phyloP scores from a whole-genome alignment of 2,888 invertebrate species.

The Tillus elongatus region DNA sequence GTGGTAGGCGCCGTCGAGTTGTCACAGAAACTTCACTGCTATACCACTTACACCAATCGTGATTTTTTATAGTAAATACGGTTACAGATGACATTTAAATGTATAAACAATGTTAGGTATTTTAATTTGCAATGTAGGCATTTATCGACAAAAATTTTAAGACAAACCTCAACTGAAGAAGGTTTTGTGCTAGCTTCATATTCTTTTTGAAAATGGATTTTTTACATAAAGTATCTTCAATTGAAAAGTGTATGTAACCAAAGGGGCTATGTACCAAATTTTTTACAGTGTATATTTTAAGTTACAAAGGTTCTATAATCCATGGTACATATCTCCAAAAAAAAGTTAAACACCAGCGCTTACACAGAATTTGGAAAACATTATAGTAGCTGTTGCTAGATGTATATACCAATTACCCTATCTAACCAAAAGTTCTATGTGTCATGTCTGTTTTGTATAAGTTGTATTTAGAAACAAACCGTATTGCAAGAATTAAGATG shows the following conservation, averaged over 20 bases:
- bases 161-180: too few relatives aligned
- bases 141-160: too few relatives aligned
- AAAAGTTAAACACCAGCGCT: not conserved
- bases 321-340: not conserved
- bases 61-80: too few relatives aligned
- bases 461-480: not conserved
- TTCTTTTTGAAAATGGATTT: too few relatives aligned
- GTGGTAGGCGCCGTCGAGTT: too few relatives aligned
- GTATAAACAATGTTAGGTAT: too few relatives aligned
- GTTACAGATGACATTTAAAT: too few relatives aligned
- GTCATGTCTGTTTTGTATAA: not conserved
- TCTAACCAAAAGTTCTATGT: not conserved
- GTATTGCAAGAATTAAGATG: not conserved
- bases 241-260: slow-evolving; percentile 2
- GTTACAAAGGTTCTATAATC: not conserved
- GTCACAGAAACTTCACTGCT: too few relatives aligned
- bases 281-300: not conserved
- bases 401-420: not conserved
- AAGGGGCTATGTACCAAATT: slow-evolving; percentile 1
- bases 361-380: not conserved
- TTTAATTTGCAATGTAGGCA: too few relatives aligned
- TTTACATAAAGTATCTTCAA: too few relatives aligned
- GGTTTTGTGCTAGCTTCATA: too few relatives aligned
- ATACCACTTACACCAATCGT: too few relatives aligned
- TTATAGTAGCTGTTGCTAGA: not conserved